Base-by-base conservation (phyloP, 2,797 vertebrate species). In the Thripadectes ignobilis region DNA sequence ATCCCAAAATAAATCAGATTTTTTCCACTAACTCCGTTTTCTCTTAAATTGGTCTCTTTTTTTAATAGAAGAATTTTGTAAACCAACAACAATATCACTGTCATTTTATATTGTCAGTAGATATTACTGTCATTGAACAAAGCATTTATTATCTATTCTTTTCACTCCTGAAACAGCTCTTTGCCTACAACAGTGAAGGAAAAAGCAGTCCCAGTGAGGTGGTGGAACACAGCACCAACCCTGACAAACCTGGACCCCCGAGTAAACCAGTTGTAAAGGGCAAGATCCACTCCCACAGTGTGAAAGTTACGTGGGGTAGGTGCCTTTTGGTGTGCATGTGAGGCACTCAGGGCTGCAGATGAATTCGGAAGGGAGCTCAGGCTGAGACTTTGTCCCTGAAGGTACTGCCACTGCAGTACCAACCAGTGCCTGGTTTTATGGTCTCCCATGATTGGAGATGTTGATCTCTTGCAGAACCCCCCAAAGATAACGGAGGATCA, bases 401-500 rank as follows among this genome's bases (percentile, higher is more conserved):
- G 58, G 14, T 45, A 4, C 0, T 3, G 5, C 46, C 62, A 4
- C 2, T 62, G 36, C n/a, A 34, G 89, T 23, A 21, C 10, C 24
- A n/a, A 29, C 14, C 6, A 19, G 3, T 29, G 7, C 26, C 2
- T 65, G 29, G 45, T 1, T 43, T 46, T 16, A 5, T 21, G 55
- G 21, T 76, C 18, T n/a, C 19, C 16, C 71, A 0, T 27, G 43
- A 43, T 26, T 88, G 22, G 49, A 92, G 58, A 10, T 55, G 19
- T 62, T 62, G 36, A 5, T 89, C 93, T 67, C 52, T 97, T 97
- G 62, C 91, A 98, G 98, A 98, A 26, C 97, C 97, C 39, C 98
- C 98, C 27, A 98, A 97, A 96, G 98, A 98, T 81, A 98, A 97
- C 2, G 98, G 98, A 82, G 98, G 98, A 57, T 96, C 98, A 26